Base-by-base conservation (phyloP, 2,888 invertebrate genomes). In the Caenorhabditis sp. region DNA sequence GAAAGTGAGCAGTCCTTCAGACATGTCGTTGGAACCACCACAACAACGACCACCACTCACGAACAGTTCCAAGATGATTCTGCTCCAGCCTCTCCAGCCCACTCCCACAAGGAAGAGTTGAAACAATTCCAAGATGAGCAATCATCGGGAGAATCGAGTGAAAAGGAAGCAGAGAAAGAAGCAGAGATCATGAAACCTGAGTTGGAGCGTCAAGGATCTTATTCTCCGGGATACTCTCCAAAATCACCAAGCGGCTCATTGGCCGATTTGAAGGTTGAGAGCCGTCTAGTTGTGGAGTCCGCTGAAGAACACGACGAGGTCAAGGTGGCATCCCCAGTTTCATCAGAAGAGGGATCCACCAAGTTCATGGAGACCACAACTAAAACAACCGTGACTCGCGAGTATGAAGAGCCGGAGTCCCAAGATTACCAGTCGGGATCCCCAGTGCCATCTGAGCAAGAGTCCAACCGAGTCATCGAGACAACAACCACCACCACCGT, bases 341-440 rank as follows among this genome's bases (percentile, higher is more conserved):
- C 73, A 61, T 70, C 69, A 16, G 69, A 70, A 54, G 63, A 70
- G 28, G 47, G 63, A 16, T 49, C 44, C 0, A 61, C 66, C 2
- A 68, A 66, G 49, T 59, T 79, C 19, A 58, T 54, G 0, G 80
- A 80, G 61, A 80, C 70, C 41, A 85, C 77, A 12, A 72, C 72
- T 2, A 80, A 74, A 8, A 82, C 82, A 7, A 82, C 74, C 31
- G 76, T 69, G 0, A 41, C 64, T 14, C 41, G 49, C 3, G 72
- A 79, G n/a, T 24, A 28, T 10, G 51, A 51, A 2, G 41, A 51
- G 19, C 61, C 59, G n/a, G 73, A 58, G 22, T 56, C 66, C 0
- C 16, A 49, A 31, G 59, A 68, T 10, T 69, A 77, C 28, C 1
- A 2, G 1, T 0, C 54, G 4, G 68, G 38, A 49, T 83, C 83